Evolutionary conservation across 2,797 vertebrate genomes (phyloP), one percentile per base, ranked within the genome.

Genomic region (Carapus acus): DNA sequence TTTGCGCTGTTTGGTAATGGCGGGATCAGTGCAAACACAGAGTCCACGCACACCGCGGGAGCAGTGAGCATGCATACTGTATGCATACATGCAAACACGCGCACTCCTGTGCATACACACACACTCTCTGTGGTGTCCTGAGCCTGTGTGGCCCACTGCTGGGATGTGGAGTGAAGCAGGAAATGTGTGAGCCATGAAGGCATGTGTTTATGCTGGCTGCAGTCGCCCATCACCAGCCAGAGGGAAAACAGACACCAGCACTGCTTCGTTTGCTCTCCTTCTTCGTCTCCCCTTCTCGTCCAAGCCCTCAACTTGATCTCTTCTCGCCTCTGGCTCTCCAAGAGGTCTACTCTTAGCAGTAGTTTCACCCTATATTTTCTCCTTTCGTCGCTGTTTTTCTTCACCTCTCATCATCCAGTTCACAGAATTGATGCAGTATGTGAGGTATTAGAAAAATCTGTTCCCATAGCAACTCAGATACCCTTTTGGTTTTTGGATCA

Each of bases 181-280:
- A 90, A 90, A 89, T 88, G 87, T 89, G 86, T 84, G 83, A 88
- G 86, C 85, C 83, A 86, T 89, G 88, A 89, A 89, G 86, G 87
- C 86, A 90, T 89, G 88, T 90, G 87, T 89, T 90, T 90, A 89
- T 87, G 77, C 85, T 89, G 88, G 88, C 87, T 85, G 78, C 79
- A 82, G 82, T 63, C 76, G 79, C 77, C 80, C 83, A 84, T 87
- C 82, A 69, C 86, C 85, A 88, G 85, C 85, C 85, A 85, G 83
- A 86, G 85, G 81, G 87, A 87, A 85, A 87, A 86, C 85, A 88
- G 83, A 87, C 83, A 83, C 78, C 78, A 68, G 75, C 77, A 11
- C 78, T 19, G 76, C 77, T 80, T 51, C 54, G 47, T 67, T 73
- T 60, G 65, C 80, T 65, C 76, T 66, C 53, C 41, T 48, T 45